Percentiles rank a stretch among this genome's conserved stretches.
Conservation (phyloP, 2,888 invertebrate species). For the Brachynemurus nebulosus region DNA sequence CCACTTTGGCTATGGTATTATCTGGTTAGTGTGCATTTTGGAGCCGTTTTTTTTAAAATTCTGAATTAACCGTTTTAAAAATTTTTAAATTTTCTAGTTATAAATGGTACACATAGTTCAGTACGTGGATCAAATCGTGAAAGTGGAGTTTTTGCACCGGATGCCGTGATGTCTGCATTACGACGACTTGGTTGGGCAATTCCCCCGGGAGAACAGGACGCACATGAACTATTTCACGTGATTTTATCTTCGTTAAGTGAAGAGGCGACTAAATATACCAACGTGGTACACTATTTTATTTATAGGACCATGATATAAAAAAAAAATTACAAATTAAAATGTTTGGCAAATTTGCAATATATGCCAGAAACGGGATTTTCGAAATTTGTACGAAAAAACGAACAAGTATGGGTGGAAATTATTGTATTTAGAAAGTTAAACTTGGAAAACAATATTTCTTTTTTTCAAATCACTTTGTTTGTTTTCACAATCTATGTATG, state of each 20-base stretch:
- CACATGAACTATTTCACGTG: constrained; percentile 84
- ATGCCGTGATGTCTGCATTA: constrained; percentile 58
- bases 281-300: constrained; percentile 34
- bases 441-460: too few relatives aligned
- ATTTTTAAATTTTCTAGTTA: too few relatives aligned
- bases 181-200: constrained; percentile 73
- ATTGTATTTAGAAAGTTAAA: too few relatives aligned
- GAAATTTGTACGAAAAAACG: too few relatives aligned
- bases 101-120: constrained; percentile 57
- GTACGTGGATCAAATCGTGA: constrained; percentile 39
- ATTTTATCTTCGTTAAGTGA: constrained; percentile 82
- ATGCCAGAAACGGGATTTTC: too few relatives aligned
- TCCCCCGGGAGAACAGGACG: constrained; percentile 82
- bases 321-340: background rate
- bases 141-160: constrained; percentile 44
- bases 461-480: too few relatives aligned
- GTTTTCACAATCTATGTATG: too few relatives aligned
- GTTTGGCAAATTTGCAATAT: too few relatives aligned
- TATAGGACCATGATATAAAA: background rate
- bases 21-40: constrained; percentile 43
- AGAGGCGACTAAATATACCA: constrained; percentile 50
- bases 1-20: constrained; percentile 58
- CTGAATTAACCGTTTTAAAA: constrained; percentile 1
- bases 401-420: too few relatives aligned
- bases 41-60: background rate